These are phyloP conservation scores for Bhutanitis thaidina DNA, from an alignment of 2,888 invertebrate species.

Conservation along the genomic window DNA sequence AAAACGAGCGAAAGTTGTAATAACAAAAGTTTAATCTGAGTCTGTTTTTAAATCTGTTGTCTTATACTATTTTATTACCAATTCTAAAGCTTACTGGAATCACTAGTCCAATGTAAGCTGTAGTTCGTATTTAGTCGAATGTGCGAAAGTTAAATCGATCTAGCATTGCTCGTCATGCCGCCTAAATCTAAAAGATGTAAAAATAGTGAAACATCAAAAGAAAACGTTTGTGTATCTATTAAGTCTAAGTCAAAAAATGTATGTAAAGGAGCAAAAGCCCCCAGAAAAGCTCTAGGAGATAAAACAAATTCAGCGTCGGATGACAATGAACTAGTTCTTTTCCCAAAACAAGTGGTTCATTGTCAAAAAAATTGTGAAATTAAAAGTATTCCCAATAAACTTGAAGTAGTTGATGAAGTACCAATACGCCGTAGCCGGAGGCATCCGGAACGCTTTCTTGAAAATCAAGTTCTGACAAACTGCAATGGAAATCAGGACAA, in stretches of 20 bases:
- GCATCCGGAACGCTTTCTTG: conserved; percentile 46
- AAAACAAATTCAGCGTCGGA: conserved; percentile 70
- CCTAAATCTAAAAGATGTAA: conserved; percentile 51
- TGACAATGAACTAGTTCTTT: conserved; percentile 46
- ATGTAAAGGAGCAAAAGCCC: conserved; percentile 34
- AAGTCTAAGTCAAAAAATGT: conserved; percentile 34
- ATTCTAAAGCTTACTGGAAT: background rate
- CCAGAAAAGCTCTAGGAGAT: conserved; percentile 55
- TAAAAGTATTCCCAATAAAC: conserved; percentile 18
- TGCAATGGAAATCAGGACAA: conserved; percentile 29
- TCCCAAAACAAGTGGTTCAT: conserved; percentile 22
- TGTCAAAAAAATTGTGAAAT: conserved; percentile 24
- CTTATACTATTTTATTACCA: no score
- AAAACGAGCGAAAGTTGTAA: conserved; percentile 49
- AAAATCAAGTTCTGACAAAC: conserved; percentile 39
- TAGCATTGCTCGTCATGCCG: conserved; percentile 49
- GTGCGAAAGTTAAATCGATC: conserved; percentile 1
- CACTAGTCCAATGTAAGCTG: background rate
- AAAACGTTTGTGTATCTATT: conserved; percentile 41
- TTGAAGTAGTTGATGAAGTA: conserved; percentile 18
- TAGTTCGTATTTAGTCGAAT: background rate
- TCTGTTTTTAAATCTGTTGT: background rate
- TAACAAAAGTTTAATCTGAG: conserved; percentile 8
- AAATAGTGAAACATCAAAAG: conserved; percentile 49
- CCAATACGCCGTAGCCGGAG: conserved; percentile 50